A percentile compares a stretch with the other conserved stretches of the same genome.
phyloP scores from a whole-genome alignment of 2,888 invertebrate species.

The Cinara cedri region DNA sequence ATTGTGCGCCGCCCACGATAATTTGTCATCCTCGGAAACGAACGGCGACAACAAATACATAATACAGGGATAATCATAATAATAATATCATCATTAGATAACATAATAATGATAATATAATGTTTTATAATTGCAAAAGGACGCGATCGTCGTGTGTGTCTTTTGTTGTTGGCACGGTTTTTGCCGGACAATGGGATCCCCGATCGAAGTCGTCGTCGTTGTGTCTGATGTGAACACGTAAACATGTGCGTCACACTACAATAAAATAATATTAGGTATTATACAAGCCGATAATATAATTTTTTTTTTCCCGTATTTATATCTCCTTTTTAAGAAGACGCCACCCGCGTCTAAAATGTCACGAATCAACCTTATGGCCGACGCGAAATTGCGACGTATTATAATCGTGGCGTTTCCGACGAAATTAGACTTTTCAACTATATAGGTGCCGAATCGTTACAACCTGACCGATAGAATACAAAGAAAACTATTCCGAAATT shows the following conservation, averaged over 20 bases:
- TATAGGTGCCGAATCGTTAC: too few species aligned
- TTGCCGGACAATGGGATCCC: not conserved
- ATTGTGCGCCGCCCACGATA: not conserved
- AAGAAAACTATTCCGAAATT: too few species aligned
- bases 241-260: not conserved
- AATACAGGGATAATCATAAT: too few species aligned
- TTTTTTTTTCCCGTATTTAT: not conserved
- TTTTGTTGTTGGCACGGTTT: constrained; percentile 30
- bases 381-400: too few species aligned
- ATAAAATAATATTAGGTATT: not conserved
- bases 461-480: too few species aligned
- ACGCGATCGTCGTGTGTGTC: not conserved
- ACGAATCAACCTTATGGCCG: too few species aligned
- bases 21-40: constrained; percentile 34
- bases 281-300: constrained; percentile 13
- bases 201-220: not conserved
- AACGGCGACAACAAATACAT: not conserved
- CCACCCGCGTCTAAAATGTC: too few species aligned
- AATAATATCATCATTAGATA: too few species aligned
- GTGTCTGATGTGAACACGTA: not conserved
- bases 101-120: too few species aligned
- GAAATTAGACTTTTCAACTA: too few species aligned
- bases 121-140: constrained; percentile 17
- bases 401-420: too few species aligned
- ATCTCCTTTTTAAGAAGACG: too few species aligned